A percentile compares a stretch with the other conserved stretches of the same genome.
Evolutionary conservation across 2,797 vertebrate genomes (phyloP).

Genomic region (Macropus fuliginosus): DNA sequence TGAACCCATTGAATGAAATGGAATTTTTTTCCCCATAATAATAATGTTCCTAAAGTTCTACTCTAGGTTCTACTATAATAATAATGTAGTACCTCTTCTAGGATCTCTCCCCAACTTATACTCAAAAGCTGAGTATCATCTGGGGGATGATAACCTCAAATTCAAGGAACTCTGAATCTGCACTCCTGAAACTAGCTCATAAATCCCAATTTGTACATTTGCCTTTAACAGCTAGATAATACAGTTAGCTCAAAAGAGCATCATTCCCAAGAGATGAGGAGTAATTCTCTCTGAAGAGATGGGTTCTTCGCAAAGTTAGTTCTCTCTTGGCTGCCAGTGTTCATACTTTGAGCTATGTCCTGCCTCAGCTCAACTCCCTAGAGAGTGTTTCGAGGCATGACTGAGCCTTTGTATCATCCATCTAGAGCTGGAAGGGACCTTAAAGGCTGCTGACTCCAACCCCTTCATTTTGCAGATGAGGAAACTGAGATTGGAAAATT

Average conservation of each 20-base stretch:
- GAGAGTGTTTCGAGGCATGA: neutral
- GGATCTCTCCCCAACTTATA: neutral
- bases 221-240: neutral
- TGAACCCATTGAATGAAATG: neutral
- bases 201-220: neutral
- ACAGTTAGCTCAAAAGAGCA: neutral
- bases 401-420: neutral
- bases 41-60: neutral
- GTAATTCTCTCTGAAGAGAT: neutral
- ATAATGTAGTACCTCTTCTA: neutral
- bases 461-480: neutral
- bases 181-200: neutral
- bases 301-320: neutral
- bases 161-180: neutral
- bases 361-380: neutral
- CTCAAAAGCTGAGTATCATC: neutral
- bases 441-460: neutral
- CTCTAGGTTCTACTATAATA: neutral
- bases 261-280: neutral
- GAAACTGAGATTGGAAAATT: neutral
- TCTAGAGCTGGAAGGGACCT: neutral
- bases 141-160: neutral
- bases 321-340: neutral
- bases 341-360: neutral
- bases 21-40: neutral